Percentiles rank a stretch among this genome's conserved stretches.
These are phyloP conservation scores for Tenthredo scrophulariae DNA, from an alignment of 2,888 invertebrate species.

Conservation along the genomic window DNA sequence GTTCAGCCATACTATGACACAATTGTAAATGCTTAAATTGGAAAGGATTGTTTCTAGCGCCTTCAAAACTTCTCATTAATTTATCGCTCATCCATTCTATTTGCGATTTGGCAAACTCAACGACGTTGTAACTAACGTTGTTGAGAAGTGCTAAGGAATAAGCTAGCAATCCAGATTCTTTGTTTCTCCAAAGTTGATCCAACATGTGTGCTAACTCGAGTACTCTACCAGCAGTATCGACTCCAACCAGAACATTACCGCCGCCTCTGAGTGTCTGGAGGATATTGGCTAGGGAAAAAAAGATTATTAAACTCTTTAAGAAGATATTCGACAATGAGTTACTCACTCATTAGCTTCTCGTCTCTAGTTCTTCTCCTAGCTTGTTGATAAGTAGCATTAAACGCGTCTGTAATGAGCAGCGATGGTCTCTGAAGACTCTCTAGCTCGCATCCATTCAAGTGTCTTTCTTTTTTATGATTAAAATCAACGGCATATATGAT, in stretches of 20 bases:
- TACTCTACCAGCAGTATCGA: constrained; percentile 98
- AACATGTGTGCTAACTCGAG: constrained; percentile 98
- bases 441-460: constrained; percentile 97
- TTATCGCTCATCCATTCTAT: constrained; percentile 99
- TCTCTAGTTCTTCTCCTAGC: constrained; percentile 93
- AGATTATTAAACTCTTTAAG: constrained; percentile 18
- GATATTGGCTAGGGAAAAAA: constrained; percentile 88
- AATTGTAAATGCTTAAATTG: constrained; percentile 96
- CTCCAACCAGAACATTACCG: constrained; percentile 97
- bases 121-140: constrained; percentile 98
- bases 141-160: constrained; percentile 96
- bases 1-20: constrained; percentile 94
- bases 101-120: constrained; percentile 99
- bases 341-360: constrained; percentile 96
- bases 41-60: constrained; percentile 96
- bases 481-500: constrained; percentile 99
- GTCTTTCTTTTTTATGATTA: constrained; percentile 99
- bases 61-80: constrained; percentile 94
- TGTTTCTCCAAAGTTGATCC: constrained; percentile 96
- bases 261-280: constrained; percentile 94
- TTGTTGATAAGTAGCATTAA: constrained; percentile 96
- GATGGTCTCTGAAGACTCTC: constrained; percentile 95
- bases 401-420: constrained; percentile 95
- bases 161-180: constrained; percentile 96
- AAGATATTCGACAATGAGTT: background rate